A percentile compares a stretch with the other conserved stretches of the same genome.
Evolutionary conservation across 2,888 invertebrate species (phyloP).

Genomic region (Yponomeuta evonymella): DNA sequence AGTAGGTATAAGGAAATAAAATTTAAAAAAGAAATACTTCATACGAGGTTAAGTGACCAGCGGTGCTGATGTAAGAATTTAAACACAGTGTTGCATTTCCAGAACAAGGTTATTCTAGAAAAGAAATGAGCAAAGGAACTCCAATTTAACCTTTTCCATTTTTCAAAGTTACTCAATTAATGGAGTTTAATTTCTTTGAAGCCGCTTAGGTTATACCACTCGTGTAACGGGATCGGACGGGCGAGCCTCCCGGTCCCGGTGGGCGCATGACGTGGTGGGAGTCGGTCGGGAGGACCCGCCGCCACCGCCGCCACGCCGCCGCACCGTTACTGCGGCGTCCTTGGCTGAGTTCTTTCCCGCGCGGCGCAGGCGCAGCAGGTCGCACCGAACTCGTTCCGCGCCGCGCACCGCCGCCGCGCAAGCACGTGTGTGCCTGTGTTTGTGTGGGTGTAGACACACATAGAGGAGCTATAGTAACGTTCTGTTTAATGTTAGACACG

Average conservation of each 20-base stretch:
- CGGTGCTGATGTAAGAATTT: too few relatives aligned
- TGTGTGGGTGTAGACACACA: constrained; percentile 23
- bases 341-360: constrained; percentile 75
- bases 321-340: constrained; percentile 72
- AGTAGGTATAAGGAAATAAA: too few relatives aligned
- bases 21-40: too few relatives aligned
- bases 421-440: constrained; percentile 49
- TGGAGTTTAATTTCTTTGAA: too few relatives aligned
- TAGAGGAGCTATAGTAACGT: neutral
- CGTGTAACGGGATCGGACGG: neutral
- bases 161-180: too few relatives aligned
- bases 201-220: neutral
- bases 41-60: too few relatives aligned
- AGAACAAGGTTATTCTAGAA: too few relatives aligned
- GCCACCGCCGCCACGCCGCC: constrained; percentile 24
- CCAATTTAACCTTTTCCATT: too few relatives aligned
- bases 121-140: too few relatives aligned
- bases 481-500: neutral
- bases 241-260: neutral
- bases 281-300: neutral
- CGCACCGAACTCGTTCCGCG: constrained; percentile 67
- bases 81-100: too few relatives aligned
- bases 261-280: neutral
- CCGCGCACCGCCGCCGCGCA: constrained; percentile 35
- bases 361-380: constrained; percentile 59